These are phyloP conservation scores for Bolinopsis microptera DNA, from an alignment of 37 sponge, comb jelly and placozoan species.

Conservation along the genomic window DNA sequence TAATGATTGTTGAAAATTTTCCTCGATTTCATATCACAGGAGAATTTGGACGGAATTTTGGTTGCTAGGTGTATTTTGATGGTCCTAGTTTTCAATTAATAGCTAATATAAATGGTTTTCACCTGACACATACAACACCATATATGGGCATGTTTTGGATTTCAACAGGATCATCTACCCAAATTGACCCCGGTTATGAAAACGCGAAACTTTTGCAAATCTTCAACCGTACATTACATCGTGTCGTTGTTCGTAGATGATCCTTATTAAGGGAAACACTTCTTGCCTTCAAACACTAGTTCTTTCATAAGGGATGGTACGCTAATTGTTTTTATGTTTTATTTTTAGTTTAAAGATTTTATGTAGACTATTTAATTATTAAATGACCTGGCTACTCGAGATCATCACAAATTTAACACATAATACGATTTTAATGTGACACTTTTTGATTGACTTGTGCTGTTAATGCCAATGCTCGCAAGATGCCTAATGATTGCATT, in stretches of 20 bases:
- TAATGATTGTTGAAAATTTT: neutral
- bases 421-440: neutral
- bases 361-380: slow-evolving; percentile 47
- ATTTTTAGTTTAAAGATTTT: slow-evolving; percentile 62
- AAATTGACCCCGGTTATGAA: too few species aligned
- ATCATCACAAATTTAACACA: neutral
- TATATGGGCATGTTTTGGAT: neutral
- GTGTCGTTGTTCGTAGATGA: neutral
- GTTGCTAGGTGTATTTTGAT: neutral
- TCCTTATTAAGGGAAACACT: neutral
- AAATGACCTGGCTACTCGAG: neutral
- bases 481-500: too few species aligned
- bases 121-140: too few species aligned
- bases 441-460: neutral
- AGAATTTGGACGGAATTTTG: neutral
- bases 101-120: neutral
- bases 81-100: neutral
- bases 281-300: neutral
- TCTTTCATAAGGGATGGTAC: neutral
- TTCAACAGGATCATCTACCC: neutral
- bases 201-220: neutral
- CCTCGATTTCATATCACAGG: neutral
- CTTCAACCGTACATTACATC: neutral
- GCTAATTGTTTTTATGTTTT: slow-evolving; percentile 42
- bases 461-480: neutral